Conservation (phyloP, 2,113 vertebrate genomes). For the Verasper variegatus region DNA sequence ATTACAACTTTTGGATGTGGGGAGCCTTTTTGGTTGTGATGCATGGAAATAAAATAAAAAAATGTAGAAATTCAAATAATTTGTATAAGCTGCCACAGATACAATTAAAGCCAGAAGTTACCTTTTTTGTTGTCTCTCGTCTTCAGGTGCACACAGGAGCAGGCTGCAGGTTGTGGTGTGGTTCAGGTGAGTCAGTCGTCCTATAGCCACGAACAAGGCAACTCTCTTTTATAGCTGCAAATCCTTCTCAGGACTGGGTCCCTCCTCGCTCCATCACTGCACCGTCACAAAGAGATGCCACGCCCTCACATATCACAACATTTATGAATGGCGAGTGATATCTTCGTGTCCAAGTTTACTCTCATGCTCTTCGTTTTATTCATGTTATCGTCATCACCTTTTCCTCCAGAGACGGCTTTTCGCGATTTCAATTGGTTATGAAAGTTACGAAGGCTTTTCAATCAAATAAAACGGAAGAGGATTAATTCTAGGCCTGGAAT, state of each 20-base stretch:
- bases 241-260: slow-evolving; percentile 23
- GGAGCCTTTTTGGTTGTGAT: neutral
- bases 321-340: neutral
- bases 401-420: too few relatives aligned
- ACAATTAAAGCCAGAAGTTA: slow-evolving; percentile 29
- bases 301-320: slow-evolving; percentile 22
- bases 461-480: too few relatives aligned
- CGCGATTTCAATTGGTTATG: too few relatives aligned
- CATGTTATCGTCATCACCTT: too few relatives aligned
- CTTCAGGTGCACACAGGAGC: slow-evolving; percentile 39
- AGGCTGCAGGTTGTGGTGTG: slow-evolving; percentile 14
- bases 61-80: neutral
- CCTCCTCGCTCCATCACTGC: slow-evolving; percentile 57
- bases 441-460: too few relatives aligned
- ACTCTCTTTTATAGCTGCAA: slow-evolving; percentile 64
- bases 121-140: slow-evolving; percentile 46
- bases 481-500: neutral
- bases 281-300: slow-evolving; percentile 26
- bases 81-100: neutral
- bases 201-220: slow-evolving; percentile 1
- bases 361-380: neutral
- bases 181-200: slow-evolving; percentile 10
- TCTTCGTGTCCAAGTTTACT: neutral
- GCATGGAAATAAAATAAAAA: neutral
- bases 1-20: neutral